phyloP scores from a whole-genome alignment of 2,797 vertebrate genomes.

The Oryzias sinensis region DNA sequence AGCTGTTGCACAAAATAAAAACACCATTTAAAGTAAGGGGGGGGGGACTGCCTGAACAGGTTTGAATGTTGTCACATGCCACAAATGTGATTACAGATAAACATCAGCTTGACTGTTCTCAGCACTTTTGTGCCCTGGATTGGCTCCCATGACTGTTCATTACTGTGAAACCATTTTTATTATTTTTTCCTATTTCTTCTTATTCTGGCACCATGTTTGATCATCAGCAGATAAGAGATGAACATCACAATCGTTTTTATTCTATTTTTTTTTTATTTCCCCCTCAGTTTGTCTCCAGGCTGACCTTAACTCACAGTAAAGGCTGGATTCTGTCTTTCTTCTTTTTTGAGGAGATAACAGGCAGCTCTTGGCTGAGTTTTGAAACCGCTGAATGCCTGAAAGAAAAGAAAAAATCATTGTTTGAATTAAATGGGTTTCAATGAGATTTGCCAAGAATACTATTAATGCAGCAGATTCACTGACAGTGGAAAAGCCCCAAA shows the following conservation, averaged over 20 bases:
- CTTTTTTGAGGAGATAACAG: constrained; percentile 31
- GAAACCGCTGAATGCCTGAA: constrained; percentile 5
- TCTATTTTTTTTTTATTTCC: neutral
- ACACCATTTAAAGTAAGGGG: neutral
- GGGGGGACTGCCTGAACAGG: neutral
- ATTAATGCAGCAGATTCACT: constrained; percentile 22
- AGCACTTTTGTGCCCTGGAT: constrained; percentile 49
- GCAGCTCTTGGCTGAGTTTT: neutral
- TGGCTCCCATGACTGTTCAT: constrained; percentile 52
- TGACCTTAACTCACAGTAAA: constrained; percentile 28
- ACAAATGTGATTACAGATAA: constrained; percentile 50
- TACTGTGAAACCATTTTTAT: constrained; percentile 35
- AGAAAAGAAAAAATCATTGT: constrained; percentile 16
- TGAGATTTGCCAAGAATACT: constrained; percentile 27
- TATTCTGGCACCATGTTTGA: constrained; percentile 11
- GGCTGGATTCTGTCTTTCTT: constrained; percentile 19
- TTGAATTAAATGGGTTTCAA: constrained; percentile 22
- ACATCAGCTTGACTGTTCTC: constrained; percentile 43
- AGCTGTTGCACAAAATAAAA: constrained; percentile 3
- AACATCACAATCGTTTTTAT: constrained; percentile 9
- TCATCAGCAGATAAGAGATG: constrained; percentile 45
- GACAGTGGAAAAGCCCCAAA: neutral
- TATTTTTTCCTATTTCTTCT: constrained; percentile 12
- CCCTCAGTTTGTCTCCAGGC: constrained; percentile 28
- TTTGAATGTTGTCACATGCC: constrained; percentile 38